These are phyloP conservation scores for Dasypus novemcinctus DNA, from an alignment of 2,113 vertebrate species.

Conservation along the genomic window DNA sequence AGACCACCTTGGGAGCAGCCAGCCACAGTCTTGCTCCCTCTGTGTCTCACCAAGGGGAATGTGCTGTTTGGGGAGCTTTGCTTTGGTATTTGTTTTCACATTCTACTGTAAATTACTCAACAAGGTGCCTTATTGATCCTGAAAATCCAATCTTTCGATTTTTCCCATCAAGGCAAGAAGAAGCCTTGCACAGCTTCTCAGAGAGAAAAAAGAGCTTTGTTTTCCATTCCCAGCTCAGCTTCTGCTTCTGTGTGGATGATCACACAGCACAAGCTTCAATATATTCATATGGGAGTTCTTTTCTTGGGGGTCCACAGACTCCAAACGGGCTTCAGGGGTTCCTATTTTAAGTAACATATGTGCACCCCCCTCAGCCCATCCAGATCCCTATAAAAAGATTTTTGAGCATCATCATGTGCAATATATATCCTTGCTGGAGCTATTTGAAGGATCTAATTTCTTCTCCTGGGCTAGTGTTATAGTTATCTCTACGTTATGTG, in stretches of 20 bases:
- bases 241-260: not conserved
- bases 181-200: not conserved
- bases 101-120: constrained; percentile 64
- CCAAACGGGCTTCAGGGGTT: not conserved
- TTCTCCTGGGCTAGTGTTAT: not conserved
- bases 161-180: constrained; percentile 49
- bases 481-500: not conserved
- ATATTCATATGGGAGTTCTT: not conserved
- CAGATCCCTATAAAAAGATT: not conserved
- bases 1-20: constrained; percentile 27
- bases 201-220: constrained; percentile 33
- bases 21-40: not conserved
- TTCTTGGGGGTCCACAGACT: not conserved
- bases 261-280: not conserved
- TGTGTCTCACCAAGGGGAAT: not conserved
- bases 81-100: constrained; percentile 66
- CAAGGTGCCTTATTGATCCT: constrained; percentile 62
- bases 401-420: not conserved
- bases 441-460: not conserved
- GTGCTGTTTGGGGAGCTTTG: not conserved
- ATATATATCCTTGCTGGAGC: not conserved
- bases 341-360: not conserved
- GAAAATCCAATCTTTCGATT: constrained; percentile 49
- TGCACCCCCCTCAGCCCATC: no score
- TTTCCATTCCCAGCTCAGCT: not conserved